Evolutionary conservation across 1,140 invertebrate species (phyloP).

Genomic region (Drosophila subpulchrella): DNA sequence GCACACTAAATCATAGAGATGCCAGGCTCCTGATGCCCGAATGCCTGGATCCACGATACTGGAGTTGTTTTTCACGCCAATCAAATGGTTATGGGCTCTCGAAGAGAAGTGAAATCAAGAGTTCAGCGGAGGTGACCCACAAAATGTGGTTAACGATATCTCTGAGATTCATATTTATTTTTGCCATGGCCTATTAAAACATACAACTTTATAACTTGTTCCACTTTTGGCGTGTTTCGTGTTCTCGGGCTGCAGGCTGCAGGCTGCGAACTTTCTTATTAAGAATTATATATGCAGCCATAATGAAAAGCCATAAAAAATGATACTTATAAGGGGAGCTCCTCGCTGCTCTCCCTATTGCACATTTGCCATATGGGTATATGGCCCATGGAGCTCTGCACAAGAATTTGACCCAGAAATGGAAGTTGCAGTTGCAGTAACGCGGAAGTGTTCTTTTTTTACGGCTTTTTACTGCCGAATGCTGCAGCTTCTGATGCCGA

Average conservation of each 20-base stretch:
- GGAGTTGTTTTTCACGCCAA: constrained; percentile 67
- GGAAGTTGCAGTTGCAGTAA: constrained; percentile 62
- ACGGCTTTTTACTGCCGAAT: constrained; percentile 40
- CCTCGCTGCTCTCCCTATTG: constrained; percentile 30
- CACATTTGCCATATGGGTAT: constrained; percentile 25
- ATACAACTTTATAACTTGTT: constrained; percentile 74
- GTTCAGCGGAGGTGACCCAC: constrained; percentile 60
- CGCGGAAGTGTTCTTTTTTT: constrained; percentile 69
- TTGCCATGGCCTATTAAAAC: constrained; percentile 72
- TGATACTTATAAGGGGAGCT: constrained; percentile 66
- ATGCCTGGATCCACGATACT: constrained; percentile 4
- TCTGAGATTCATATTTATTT: constrained; percentile 56
- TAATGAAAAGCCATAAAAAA: constrained; percentile 81
- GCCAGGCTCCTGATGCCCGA: constrained; percentile 43
- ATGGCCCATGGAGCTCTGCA: constrained; percentile 1
- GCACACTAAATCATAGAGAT: constrained; percentile 76
- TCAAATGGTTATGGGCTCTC: constrained; percentile 49
- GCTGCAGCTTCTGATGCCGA: constrained; percentile 15
- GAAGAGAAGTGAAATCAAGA: constrained; percentile 56
- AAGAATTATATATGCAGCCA: constrained; percentile 74
- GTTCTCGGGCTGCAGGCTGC: constrained; percentile 11
- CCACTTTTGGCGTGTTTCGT: constrained; percentile 41
- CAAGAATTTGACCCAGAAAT: constrained; percentile 74
- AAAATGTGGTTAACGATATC: constrained; percentile 26
- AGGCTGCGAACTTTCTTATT: constrained; percentile 62